phyloP scores from a whole-genome alignment of 1,140 invertebrate species.

The Heliothis virescens region DNA sequence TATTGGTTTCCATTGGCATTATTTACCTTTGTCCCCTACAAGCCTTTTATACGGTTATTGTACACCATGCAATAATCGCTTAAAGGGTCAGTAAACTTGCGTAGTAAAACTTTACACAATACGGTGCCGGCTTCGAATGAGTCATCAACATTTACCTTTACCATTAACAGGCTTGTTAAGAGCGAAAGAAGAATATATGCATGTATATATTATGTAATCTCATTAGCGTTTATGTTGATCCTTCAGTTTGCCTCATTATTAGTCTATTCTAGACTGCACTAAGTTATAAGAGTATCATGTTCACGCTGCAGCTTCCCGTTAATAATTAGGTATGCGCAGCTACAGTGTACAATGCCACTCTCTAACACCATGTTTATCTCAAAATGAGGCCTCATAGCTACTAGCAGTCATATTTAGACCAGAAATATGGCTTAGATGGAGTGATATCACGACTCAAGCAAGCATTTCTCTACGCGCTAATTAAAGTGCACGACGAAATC shows the following conservation, averaged over 20 bases:
- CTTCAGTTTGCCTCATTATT: no score
- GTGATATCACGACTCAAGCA: slow-evolving; percentile 46
- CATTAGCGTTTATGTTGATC: neutral
- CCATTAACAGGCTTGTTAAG: slow-evolving; percentile 5
- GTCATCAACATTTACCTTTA: slow-evolving; percentile 18
- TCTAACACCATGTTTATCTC: slow-evolving; percentile 3
- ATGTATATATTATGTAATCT: neutral
- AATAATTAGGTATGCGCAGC: slow-evolving; percentile 27
- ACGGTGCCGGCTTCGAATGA: slow-evolving; percentile 30
- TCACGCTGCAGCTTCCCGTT: slow-evolving; percentile 23
- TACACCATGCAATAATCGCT: slow-evolving; percentile 22
- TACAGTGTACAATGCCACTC: slow-evolving; percentile 21
- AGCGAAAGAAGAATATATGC: slow-evolving; percentile 11
- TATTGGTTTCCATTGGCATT: neutral
- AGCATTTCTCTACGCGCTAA: slow-evolving; percentile 69
- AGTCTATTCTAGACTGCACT: no score
- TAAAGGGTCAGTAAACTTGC: slow-evolving; percentile 40
- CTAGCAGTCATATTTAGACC: slow-evolving; percentile 28
- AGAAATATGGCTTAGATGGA: slow-evolving; percentile 34
- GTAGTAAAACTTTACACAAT: slow-evolving; percentile 33
- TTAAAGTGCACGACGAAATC: slow-evolving; percentile 68
- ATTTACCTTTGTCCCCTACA: neutral
- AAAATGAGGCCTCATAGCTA: slow-evolving; percentile 31
- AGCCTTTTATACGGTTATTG: slow-evolving; percentile 3
- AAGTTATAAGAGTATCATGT: neutral